Evolutionary conservation across 2,797 vertebrate species (phyloP).

Genomic region (Falco biarmicus): DNA sequence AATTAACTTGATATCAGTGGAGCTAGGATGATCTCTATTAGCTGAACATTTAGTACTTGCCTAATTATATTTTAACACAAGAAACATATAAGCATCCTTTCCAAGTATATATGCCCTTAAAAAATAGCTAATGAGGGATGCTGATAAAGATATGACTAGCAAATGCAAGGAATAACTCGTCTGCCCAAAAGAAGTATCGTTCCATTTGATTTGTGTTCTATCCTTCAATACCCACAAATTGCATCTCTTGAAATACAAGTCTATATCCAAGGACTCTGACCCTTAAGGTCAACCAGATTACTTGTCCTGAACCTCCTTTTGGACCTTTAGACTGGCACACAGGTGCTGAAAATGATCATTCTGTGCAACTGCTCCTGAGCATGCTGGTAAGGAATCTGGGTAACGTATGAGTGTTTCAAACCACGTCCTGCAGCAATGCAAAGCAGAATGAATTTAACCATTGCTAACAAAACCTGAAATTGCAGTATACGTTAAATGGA

Average conservation of each 20-base stretch:
- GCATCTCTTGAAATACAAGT: neutral
- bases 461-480: neutral
- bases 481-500: neutral
- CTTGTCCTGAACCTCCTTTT: neutral
- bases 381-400: neutral
- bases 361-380: neutral
- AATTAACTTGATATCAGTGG: neutral
- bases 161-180: neutral
- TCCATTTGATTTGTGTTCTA: neutral
- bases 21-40: neutral
- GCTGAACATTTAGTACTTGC: neutral
- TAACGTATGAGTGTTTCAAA: neutral
- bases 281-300: neutral
- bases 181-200: neutral
- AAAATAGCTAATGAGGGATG: neutral
- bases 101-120: neutral
- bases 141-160: neutral
- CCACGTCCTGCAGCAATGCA: neutral
- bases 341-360: neutral
- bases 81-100: neutral
- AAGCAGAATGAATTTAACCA: neutral
- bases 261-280: neutral
- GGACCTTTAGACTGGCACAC: neutral
- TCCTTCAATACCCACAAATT: neutral
- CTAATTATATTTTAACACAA: neutral